Evolutionary conservation across 2,797 vertebrate species (phyloP).

Genomic region (Decapterus maruadsi): DNA sequence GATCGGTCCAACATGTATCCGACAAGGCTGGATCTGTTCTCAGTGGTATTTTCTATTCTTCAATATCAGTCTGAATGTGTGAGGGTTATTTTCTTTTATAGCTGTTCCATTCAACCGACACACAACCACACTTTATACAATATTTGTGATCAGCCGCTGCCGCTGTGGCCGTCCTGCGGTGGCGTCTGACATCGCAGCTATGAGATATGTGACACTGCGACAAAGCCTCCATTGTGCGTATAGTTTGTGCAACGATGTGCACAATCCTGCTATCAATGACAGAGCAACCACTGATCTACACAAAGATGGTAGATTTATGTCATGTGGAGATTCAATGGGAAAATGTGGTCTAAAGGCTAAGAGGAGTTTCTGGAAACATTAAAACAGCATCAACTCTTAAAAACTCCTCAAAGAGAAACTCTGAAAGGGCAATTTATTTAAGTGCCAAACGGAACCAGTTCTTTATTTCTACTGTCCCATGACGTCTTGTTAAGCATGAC

Average conservation of each 20-base stretch:
- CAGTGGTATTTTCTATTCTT: conserved; percentile 12
- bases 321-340: neutral
- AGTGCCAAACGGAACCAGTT: neutral
- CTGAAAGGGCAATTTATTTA: neutral
- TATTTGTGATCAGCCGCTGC: conserved; percentile 15
- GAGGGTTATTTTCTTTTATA: conserved; percentile 14
- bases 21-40: conserved; percentile 44
- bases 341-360: neutral
- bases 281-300: neutral
- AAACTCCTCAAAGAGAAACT: neutral
- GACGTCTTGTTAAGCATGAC: too few species aligned
- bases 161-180: conserved; percentile 8
- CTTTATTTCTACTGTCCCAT: too few species aligned
- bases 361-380: neutral
- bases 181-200: neutral
- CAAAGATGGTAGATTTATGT: neutral
- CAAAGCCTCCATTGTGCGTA: conserved; percentile 39
- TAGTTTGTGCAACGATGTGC: neutral
- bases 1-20: conserved; percentile 4
- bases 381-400: neutral
- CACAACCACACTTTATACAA: conserved; percentile 34
- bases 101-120: conserved; percentile 9
- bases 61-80: conserved; percentile 3
- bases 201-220: conserved; percentile 10
- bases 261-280: conserved; percentile 12